Evolutionary conservation across 30 jellyfish, hydroid and myxozoan genomes (phyloP), one percentile per base, ranked within the genome.

Genomic region (Turritopsis rubra): DNA sequence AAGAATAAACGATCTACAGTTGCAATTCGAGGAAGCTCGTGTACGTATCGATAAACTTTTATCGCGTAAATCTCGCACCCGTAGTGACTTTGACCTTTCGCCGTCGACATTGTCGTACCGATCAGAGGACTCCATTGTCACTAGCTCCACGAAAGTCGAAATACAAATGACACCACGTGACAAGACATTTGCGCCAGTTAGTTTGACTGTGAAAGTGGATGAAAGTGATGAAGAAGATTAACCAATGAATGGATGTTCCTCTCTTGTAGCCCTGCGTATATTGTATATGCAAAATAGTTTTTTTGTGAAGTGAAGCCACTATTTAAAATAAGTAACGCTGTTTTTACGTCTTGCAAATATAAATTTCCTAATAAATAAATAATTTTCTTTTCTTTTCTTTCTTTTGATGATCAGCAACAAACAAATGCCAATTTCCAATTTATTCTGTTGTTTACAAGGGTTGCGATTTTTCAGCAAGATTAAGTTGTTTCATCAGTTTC

Each of bases 41-140:
- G 72, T 77, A n/a, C 66, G 85, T 7, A 77, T 77, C 85, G 85
- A 77, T 77, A 53, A 60, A 77, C 71, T 77, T 60, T 30, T 77
- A 29, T 68, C 77, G 21, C 9, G 77, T 7, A 68, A 68, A 68
- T 68, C 77, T 23, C 28, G 77, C 28, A 68, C 31, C 30, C 28
- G 77, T 1, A 68, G 77, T 27, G 77, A 68, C 19, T 68, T n/a
- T 68, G 30, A 27, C 19, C 9, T 23, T 22, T 18, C 21, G 21
- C 21, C 73, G 28, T 27, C 77, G 21, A n/a, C 19, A 27, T 68
- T 22, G 28, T 9, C 30, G 16, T 68, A 17, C 16, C 31, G 1
- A 7, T 68, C 77, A 19, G 85, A 30, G 16, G 73, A 77, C 72
- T 1, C 71, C 8, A 77, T 21, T 60, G 28, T 18, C 20, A 53